phyloP scores from a whole-genome alignment of 2,888 invertebrate genomes.

The Trissolcus japonicus region DNA sequence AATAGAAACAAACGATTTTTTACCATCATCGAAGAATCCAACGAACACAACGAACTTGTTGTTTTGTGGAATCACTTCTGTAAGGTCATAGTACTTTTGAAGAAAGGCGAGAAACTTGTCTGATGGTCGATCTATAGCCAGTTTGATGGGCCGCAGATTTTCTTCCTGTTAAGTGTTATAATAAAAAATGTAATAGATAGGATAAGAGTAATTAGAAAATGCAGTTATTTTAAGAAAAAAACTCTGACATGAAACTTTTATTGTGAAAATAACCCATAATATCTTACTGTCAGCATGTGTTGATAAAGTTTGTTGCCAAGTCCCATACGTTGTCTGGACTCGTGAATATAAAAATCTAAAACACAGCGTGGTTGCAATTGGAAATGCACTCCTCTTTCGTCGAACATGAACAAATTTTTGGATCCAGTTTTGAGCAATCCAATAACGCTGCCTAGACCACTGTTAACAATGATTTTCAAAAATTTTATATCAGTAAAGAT shows the following conservation, averaged over 20 bases:
- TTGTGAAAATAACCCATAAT: neutral
- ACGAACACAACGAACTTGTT: slow-evolving; percentile 93
- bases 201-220: neutral
- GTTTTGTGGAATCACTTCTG: slow-evolving; percentile 84
- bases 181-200: slow-evolving; percentile 40
- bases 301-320: slow-evolving; percentile 91
- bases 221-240: neutral
- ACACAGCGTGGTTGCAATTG: slow-evolving; percentile 91
- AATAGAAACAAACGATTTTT: neutral
- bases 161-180: slow-evolving; percentile 79
- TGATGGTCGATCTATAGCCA: slow-evolving; percentile 96
- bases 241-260: neutral
- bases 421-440: slow-evolving; percentile 93
- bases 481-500: too few relatives aligned
- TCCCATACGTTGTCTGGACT: slow-evolving; percentile 89
- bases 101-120: slow-evolving; percentile 91
- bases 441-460: slow-evolving; percentile 83
- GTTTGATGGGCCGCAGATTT: slow-evolving; percentile 81
- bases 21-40: slow-evolving; percentile 82
- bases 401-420: slow-evolving; percentile 92
- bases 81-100: slow-evolving; percentile 85
- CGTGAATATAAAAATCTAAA: slow-evolving; percentile 94
- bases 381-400: slow-evolving; percentile 83
- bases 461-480: slow-evolving; percentile 70
- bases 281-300: slow-evolving; percentile 87